These are phyloP conservation scores for Epinephelus cyanopodus DNA, from an alignment of 2,113 vertebrate species.

Conservation along the genomic window DNA sequence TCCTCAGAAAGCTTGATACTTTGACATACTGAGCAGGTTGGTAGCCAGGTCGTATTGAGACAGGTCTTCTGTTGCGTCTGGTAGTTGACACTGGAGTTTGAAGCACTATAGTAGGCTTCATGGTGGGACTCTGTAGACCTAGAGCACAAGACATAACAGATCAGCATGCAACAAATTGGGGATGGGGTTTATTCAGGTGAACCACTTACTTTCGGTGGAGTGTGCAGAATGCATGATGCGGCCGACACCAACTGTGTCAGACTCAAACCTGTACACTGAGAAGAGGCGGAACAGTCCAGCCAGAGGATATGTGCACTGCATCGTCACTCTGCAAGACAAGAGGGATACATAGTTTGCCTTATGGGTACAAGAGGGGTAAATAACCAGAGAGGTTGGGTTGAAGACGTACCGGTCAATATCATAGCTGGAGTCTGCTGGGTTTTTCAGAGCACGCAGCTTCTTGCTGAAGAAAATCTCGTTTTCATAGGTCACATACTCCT, in stretches of 20 bases:
- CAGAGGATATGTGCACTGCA: constrained; percentile 72
- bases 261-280: constrained; percentile 52
- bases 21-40: neutral
- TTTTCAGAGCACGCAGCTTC: neutral
- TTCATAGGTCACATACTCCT: constrained; percentile 71
- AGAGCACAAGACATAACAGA: neutral
- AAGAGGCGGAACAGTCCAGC: constrained; percentile 68
- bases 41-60: neutral
- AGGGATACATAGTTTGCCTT: neutral
- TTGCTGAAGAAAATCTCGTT: constrained; percentile 76
- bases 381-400: accelerated
- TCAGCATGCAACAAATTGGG: neutral
- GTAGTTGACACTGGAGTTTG: neutral
- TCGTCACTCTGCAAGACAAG: constrained; percentile 56
- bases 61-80: neutral
- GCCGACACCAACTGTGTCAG: constrained; percentile 3
- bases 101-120: neutral
- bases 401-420: constrained; percentile 58
- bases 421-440: constrained; percentile 43
- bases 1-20: neutral
- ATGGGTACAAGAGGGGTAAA: neutral
- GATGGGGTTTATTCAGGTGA: neutral
- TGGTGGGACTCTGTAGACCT: neutral
- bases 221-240: neutral
- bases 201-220: neutral